Evolutionary conservation across 2,113 vertebrate species (phyloP), one percentile per base, ranked within the genome.

Genomic region (Pogonocichla stellata): DNA sequence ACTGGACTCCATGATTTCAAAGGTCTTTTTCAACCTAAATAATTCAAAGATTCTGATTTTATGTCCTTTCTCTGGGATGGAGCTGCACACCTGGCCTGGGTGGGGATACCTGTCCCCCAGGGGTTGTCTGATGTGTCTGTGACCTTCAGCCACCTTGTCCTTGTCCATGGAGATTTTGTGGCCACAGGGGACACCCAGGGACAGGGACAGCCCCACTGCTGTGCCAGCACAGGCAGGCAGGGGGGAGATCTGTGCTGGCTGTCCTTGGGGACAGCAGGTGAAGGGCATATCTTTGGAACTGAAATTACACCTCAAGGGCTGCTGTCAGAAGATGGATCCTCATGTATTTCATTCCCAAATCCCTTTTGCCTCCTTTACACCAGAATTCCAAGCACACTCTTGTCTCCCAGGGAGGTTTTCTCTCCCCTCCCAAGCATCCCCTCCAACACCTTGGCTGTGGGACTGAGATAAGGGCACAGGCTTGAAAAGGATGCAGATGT

Each of bases 321-420:
- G 1, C 17, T 19, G 14, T 4, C 33, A 50, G 28, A 54, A 15
- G 9, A 10, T 20, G 29, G 38, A 34, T 38, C 61, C 38, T 45
- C 61, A 2, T 2, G 14, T 20, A 19, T 74, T 88, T 65, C 12
- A 16, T 24, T 56, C 54, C 53, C 20, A n/a, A 34, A 33, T 19
- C 19, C 6, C 2, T 9, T 43, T 47, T 25, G 19, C 20, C 12
- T 70, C 8, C 31, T 71, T 12, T 5, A 17, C 17, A 24, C 15
- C 58, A 19, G 6, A 3, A 4, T 70, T 34, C 53, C 34, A n/a
- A 71, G 17, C 38, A 43, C 5, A 1, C 4, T 69, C 0, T 1
- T 54, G 19, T 24, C 67, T 78, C 23, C 31, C 53, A 64, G 33
- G 36, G 61, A 58, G 26, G 20, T 67, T 67, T 77, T 12, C 29